Evolutionary conservation across 1,140 invertebrate genomes (phyloP).

Genomic region (Leptopilina boulardi): DNA sequence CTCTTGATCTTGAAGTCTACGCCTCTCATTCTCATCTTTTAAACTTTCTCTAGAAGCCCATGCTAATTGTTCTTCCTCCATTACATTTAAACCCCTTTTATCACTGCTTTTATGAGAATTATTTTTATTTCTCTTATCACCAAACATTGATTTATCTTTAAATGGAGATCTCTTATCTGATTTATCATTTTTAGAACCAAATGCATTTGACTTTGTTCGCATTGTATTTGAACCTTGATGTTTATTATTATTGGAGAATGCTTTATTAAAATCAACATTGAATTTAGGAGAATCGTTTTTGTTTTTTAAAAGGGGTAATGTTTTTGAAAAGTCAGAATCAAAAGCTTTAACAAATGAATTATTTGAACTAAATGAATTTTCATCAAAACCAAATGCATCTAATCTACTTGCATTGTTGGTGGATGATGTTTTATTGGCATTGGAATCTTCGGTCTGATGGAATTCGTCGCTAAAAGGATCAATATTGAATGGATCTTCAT

Average conservation of each 20-base stretch:
- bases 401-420: conserved; percentile 45
- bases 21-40: conserved; percentile 64
- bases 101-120: conserved; percentile 58
- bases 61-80: conserved; percentile 65
- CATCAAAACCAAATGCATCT: conserved; percentile 68
- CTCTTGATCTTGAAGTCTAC: conserved; percentile 65
- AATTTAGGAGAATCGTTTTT: conserved; percentile 54
- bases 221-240: conserved; percentile 51
- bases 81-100: conserved; percentile 40
- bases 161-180: conserved; percentile 46
- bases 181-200: conserved; percentile 57
- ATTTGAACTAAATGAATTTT: conserved; percentile 46
- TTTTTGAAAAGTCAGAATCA: conserved; percentile 67
- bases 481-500: conserved; percentile 82
- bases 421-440: conserved; percentile 53
- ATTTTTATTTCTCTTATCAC: conserved; percentile 58
- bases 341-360: conserved; percentile 59
- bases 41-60: conserved; percentile 68
- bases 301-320: conserved; percentile 52
- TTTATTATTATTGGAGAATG: conserved; percentile 59
- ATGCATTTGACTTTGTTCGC: conserved; percentile 55
- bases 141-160: conserved; percentile 54
- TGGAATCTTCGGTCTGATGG: conserved; percentile 46
- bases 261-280: conserved; percentile 60
- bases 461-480: conserved; percentile 68